phyloP scores from a whole-genome alignment of 2,888 invertebrate species.

The Thalpophila matura region DNA sequence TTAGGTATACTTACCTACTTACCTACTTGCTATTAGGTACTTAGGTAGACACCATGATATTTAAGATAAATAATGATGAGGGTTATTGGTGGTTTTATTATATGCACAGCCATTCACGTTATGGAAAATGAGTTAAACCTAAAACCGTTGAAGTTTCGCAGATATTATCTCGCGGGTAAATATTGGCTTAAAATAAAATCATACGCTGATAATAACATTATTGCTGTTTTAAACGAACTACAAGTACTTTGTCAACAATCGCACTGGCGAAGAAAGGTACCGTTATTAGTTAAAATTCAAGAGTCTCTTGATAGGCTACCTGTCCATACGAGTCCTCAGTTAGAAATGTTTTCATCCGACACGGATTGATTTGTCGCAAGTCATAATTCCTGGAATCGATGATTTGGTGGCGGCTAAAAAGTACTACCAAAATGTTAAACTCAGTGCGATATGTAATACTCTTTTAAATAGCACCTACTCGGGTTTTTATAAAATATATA shows the following conservation, averaged over 20 bases:
- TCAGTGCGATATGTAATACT: no score
- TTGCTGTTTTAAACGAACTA: background rate
- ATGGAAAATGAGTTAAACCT: background rate
- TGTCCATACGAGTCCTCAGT: background rate
- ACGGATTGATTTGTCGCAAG: background rate
- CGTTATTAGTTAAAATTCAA: background rate
- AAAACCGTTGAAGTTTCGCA: background rate
- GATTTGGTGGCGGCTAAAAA: background rate
- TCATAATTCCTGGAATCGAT: background rate
- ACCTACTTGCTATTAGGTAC: no score
- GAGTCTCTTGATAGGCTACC: background rate
- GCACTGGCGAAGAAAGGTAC: background rate
- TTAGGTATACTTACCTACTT: no score
- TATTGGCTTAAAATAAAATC: slow-evolving; percentile 2
- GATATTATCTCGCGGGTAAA: slow-evolving; percentile 1
- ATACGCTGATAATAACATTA: slow-evolving; percentile 1
- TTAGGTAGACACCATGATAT: no score
- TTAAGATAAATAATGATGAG: no score
- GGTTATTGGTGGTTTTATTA: slow-evolving; percentile 1
- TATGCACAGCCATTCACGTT: background rate
- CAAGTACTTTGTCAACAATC: background rate
- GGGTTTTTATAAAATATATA: background rate
- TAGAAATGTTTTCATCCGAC: background rate
- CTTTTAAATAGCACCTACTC: background rate
- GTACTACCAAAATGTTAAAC: no score